Conservation (phyloP, 2,888 invertebrate genomes). For the Drosophila monieri region DNA sequence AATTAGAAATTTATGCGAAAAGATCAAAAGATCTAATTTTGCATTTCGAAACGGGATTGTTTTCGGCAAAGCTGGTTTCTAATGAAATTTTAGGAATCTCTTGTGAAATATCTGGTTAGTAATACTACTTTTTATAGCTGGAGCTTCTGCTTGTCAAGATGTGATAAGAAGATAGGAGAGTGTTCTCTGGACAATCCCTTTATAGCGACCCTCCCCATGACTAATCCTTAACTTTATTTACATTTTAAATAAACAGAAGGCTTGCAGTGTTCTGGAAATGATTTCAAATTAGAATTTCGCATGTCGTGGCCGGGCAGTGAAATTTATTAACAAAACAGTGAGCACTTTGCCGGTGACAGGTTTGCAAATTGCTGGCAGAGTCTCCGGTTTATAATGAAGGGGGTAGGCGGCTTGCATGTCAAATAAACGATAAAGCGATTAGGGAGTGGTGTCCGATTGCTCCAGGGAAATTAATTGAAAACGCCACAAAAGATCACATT, state of each 20-base stretch:
- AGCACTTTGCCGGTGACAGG: conserved; percentile 11
- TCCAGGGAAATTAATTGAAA: conserved; percentile 26
- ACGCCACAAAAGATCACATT: neutral
- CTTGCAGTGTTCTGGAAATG: conserved; percentile 30
- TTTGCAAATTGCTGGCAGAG: conserved; percentile 28
- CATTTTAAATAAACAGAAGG: conserved; percentile 11
- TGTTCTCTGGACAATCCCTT: neutral
- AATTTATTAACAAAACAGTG: conserved; percentile 33
- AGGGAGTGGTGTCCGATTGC: conserved; percentile 15
- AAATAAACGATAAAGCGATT: conserved; percentile 25
- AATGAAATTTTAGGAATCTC: neutral
- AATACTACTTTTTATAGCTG: neutral
- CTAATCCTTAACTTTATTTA: neutral
- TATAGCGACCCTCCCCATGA: neutral
- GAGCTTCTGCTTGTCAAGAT: neutral
- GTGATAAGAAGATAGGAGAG: neutral
- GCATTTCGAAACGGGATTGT: neutral
- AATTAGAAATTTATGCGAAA: conserved; percentile 4
- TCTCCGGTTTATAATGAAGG: conserved; percentile 35
- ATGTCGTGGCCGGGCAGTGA: conserved; percentile 23
- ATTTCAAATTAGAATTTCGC: conserved; percentile 31
- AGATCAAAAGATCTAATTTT: conserved; percentile 4
- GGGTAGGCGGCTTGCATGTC: conserved; percentile 24
- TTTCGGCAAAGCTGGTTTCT: neutral
- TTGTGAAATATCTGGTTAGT: neutral